These are phyloP conservation scores for Phymatocera aterrima DNA, from an alignment of 2,888 invertebrate species.

Conservation along the genomic window DNA sequence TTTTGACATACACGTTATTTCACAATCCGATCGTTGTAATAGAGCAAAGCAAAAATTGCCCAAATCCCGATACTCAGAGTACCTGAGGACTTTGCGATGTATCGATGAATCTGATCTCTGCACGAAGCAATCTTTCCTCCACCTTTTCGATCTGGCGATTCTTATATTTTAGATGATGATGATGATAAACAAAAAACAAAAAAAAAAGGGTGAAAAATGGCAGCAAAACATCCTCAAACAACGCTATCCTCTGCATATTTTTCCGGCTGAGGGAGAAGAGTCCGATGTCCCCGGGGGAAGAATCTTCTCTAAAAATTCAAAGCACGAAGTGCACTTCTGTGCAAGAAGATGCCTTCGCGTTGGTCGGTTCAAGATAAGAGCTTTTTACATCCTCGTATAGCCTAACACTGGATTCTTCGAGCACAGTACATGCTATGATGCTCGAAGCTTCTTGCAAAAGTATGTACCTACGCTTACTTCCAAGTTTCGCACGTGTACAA, in stretches of 20 bases:
- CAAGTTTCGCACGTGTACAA: neutral
- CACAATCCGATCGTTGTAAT: no score
- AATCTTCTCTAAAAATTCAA: slow-evolving; percentile 7
- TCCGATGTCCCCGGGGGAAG: neutral
- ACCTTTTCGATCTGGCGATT: no score
- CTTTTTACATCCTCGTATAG: neutral
- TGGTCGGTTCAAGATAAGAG: neutral
- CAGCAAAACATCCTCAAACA: neutral
- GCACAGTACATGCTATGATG: neutral
- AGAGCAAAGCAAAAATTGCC: no score
- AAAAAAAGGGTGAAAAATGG: neutral
- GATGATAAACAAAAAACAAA: neutral
- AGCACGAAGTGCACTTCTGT: slow-evolving; percentile 29
- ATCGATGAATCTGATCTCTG: no score
- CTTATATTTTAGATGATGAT: neutral
- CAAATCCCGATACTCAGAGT: no score
- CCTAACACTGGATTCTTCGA: neutral
- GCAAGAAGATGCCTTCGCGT: neutral
- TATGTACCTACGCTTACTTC: neutral
- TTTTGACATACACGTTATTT: no score
- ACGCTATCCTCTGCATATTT: neutral
- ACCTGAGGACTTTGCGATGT: no score
- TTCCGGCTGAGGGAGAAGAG: no score
- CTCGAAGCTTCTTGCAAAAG: neutral
- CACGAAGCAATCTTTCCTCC: no score